Evolutionary conservation across 2,888 invertebrate genomes (phyloP), one percentile per base, ranked within the genome.

Genomic region (Ethmia dodecea): DNA sequence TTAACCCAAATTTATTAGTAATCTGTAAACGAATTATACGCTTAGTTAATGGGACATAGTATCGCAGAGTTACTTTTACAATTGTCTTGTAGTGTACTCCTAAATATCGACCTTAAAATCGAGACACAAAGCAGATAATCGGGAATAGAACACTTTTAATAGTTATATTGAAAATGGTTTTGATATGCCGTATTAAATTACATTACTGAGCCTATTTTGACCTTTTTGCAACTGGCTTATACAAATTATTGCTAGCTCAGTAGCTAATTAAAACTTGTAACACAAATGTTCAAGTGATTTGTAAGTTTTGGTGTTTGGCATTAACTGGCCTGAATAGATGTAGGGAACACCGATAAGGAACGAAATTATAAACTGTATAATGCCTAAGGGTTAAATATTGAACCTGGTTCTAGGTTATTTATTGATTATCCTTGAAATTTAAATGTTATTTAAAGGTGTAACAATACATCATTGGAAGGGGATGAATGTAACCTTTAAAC

Each of bases 1-100:
- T 57, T 57, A 37, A 38, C 36, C 43, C 32, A 16, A 55, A 68
- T 67, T 67, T 66, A 68, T 65, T 42, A 47, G 45, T 60, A 52
- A 61, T 60, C 51, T 56, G 37, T 31, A 22, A 36, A 41, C 42
- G 38, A 52, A 52, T 54, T 58, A 55, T 53, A 46, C 42, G 45
- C 43, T 39, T 55, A 48, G 47, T 53, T 51, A 50, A 46, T 49
- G 38, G 45, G 46, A 51, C 52, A 50, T 32, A 10, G 16, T 5
- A 9, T 26, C 13, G 20, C 28, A 29, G 16, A 24, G 13, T 14
- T 31, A 31, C n/a, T 13, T 14, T 28, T 28, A 13, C 28, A 26
- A 6, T 12, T 26, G 5, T n/a, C n/a, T n/a, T n/a, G n/a, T n/a
- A n/a, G n/a, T n/a, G 8, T 18, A 5, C 18, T 18, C 18, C 5